phyloP scores from a whole-genome alignment of 2,888 invertebrate species.

The Epinotia ramella region DNA sequence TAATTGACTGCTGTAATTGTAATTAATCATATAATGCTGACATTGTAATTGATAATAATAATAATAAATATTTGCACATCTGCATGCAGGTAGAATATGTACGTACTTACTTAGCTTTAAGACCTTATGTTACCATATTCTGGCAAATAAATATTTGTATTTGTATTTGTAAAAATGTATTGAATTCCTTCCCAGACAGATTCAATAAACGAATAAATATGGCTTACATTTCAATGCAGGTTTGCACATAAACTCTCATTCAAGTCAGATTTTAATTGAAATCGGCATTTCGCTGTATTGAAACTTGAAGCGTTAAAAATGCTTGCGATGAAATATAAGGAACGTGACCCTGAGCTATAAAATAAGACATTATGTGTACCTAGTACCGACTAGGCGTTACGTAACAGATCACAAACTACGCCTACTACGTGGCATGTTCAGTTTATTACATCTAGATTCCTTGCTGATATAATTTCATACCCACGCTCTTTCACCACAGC shows the following conservation, averaged over 20 bases:
- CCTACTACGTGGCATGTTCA: slow-evolving; percentile 61
- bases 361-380: slow-evolving; percentile 48
- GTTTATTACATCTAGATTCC: slow-evolving; percentile 55
- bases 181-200: background rate
- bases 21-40: too few species aligned
- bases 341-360: slow-evolving; percentile 12
- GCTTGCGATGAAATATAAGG: background rate
- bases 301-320: background rate
- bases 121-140: too few species aligned
- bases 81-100: too few species aligned
- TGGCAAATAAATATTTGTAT: too few species aligned
- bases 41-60: too few species aligned
- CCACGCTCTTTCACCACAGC: slow-evolving; percentile 22
- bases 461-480: slow-evolving; percentile 26
- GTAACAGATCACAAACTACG: slow-evolving; percentile 56
- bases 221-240: background rate
- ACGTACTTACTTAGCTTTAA: too few species aligned
- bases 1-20: too few species aligned
- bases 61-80: too few species aligned
- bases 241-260: background rate
- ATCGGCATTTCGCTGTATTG: background rate
- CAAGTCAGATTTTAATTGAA: too few species aligned
- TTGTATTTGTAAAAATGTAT: too few species aligned
- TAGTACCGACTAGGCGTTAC: slow-evolving; percentile 46
- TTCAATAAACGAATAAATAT: background rate